phyloP scores from a whole-genome alignment of 2,797 vertebrate genomes.

The Neomorphus geoffroyi region DNA sequence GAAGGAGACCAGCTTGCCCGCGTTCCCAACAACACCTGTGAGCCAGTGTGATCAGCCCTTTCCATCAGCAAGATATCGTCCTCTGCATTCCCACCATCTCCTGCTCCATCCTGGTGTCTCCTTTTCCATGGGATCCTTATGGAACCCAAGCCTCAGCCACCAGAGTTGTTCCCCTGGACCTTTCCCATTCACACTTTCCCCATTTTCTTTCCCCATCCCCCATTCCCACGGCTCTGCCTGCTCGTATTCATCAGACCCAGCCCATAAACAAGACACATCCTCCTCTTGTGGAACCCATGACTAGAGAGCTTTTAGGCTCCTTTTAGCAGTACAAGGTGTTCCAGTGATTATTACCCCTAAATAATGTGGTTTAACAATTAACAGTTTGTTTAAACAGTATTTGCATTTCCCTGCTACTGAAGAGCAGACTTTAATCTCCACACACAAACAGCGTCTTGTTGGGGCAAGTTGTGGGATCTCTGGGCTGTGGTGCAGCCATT shows the following conservation, averaged over 20 bases:
- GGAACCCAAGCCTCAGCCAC: not conserved
- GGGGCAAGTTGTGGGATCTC: not conserved
- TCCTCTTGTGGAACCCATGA: not conserved
- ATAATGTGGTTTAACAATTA: not conserved
- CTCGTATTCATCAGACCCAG: fast-evolving
- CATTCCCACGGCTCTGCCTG: not conserved
- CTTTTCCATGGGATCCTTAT: fast-evolving
- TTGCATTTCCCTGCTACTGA: not conserved
- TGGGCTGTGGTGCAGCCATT: not conserved
- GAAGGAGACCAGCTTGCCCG: not conserved
- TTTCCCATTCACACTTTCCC: not conserved
- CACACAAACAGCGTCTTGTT: not conserved
- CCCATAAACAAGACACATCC: not conserved
- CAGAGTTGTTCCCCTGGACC: not conserved
- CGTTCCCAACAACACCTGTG: not conserved
- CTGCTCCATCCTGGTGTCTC: fast-evolving
- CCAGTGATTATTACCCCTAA: not conserved
- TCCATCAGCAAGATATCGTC: not conserved
- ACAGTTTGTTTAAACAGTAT: not conserved
- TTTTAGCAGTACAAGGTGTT: not conserved
- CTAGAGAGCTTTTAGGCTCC: not conserved
- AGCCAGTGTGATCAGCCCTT: not conserved
- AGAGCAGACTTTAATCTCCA: not conserved
- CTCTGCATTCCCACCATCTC: not conserved
- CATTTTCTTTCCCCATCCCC: not conserved